Evolutionary conservation across 53 echinoderm and acorn worm species (phyloP).

Genomic region (Zoroaster sp.): DNA sequence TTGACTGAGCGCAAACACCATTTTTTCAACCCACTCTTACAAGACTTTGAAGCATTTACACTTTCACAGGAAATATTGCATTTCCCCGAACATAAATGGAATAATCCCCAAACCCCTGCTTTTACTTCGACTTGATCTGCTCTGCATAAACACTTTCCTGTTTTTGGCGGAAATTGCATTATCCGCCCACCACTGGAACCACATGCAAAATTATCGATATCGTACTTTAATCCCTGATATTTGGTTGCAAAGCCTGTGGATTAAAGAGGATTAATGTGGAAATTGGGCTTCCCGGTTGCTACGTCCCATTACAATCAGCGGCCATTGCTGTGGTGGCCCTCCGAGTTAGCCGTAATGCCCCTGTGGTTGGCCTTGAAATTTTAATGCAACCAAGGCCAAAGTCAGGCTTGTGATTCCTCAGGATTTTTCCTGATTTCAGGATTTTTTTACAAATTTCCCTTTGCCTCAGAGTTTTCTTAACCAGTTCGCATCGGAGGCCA

Average conservation of each 20-base stretch:
- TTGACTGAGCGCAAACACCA: neutral
- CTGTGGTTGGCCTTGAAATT: too few species aligned
- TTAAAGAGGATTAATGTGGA: neutral
- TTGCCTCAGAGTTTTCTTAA: too few species aligned
- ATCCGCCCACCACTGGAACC: neutral
- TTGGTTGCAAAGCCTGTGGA: neutral
- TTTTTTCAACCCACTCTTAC: neutral
- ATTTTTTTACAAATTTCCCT: neutral
- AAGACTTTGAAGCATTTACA: neutral
- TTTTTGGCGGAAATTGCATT: constrained; percentile 8
- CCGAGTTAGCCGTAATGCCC: too few species aligned
- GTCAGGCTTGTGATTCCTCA: neutral
- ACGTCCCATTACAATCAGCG: neutral
- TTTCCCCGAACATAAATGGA: neutral
- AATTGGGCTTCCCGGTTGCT: neutral
- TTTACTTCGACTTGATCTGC: neutral
- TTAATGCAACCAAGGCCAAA: neutral
- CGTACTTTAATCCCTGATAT: neutral
- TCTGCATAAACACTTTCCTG: neutral
- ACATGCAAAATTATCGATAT: neutral
- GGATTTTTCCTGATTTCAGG: neutral
- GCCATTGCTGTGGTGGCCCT: too few species aligned
- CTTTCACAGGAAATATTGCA: constrained; percentile 7
- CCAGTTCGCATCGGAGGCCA: too few species aligned
- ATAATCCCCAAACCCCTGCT: neutral